A percentile compares a stretch with the other conserved stretches of the same genome.
Evolutionary conservation across 2,113 vertebrate species (phyloP).

Genomic region (Rattus norvegicus): GRCr8 NC_086022.1:143807001-143807500

Average conservation of each 20-base stretch:
- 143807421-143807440: not conserved
- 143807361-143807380: not conserved
- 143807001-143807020: not conserved
- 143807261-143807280: slow-evolving; percentile 1
- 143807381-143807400: not conserved
- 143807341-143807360: slow-evolving; percentile 22
- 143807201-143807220: not conserved
- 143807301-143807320: not conserved
- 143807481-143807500: slow-evolving; percentile 15
- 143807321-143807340: slow-evolving; percentile 37
- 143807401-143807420: not conserved
- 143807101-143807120: not conserved
- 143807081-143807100: slow-evolving; percentile 1
- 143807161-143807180: not conserved
- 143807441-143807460: not conserved
- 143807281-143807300: slow-evolving; percentile 51
- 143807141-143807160: not conserved
- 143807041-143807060: slow-evolving; percentile 19
- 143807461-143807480: slow-evolving; percentile 24
- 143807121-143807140: not conserved
- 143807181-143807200: not conserved
- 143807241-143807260: not conserved
- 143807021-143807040: slow-evolving; percentile 20
- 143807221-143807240: not conserved
- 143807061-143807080: not conserved